These are phyloP conservation scores for Diceros bicornis DNA, from an alignment of 2,797 vertebrate species.

Conservation along the genomic window DNA sequence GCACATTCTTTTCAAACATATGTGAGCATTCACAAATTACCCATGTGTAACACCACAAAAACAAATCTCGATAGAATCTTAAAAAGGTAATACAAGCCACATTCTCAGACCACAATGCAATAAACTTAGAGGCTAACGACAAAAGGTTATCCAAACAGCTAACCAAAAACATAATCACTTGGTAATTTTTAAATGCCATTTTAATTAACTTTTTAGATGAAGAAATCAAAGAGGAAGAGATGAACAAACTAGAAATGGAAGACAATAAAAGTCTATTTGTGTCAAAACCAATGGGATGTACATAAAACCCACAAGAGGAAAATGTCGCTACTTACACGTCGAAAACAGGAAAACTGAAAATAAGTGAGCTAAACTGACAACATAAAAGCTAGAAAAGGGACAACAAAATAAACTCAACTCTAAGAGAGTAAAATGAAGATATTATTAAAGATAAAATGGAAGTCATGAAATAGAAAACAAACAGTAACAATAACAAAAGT, in stretches of 20 bases:
- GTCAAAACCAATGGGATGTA: not conserved
- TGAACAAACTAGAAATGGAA: slow-evolving; percentile 10
- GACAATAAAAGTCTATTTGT: not conserved
- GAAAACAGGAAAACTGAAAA: not conserved
- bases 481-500: not conserved
- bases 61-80: not conserved
- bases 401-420: not conserved
- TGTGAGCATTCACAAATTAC: not conserved
- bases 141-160: not conserved
- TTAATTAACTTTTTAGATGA: not conserved
- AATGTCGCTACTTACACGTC: not conserved
- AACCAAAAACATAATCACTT: not conserved
- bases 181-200: not conserved
- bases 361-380: not conserved
- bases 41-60: not conserved
- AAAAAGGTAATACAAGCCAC: not conserved
- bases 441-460: not conserved
- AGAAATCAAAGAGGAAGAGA: not conserved
- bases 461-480: not conserved
- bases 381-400: not conserved
- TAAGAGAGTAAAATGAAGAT: not conserved
- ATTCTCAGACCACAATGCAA: not conserved
- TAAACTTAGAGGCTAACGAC: not conserved
- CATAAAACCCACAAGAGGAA: not conserved
- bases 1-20: not conserved